A percentile compares a stretch with the other conserved stretches of the same genome.
These are phyloP conservation scores for Brachymystax lenok DNA, from an alignment of 2,797 vertebrate genomes.

Conservation along the genomic window DNA sequence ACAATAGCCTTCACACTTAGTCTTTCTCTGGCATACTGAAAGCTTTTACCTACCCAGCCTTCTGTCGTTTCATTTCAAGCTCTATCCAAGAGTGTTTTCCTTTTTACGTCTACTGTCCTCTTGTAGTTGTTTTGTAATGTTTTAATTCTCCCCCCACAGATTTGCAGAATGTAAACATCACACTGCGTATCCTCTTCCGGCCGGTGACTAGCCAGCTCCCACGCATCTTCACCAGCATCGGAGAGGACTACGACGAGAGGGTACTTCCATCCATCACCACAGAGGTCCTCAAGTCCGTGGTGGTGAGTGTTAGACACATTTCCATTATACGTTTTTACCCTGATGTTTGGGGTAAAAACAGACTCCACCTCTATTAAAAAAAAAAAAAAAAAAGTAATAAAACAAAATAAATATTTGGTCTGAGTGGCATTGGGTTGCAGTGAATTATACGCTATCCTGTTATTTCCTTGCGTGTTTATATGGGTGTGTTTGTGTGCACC, in stretches of 20 bases:
- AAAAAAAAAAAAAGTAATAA: not conserved
- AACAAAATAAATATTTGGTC: too few relatives aligned
- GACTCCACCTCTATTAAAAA: not conserved
- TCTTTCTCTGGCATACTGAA: not conserved
- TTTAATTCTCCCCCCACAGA: constrained; percentile 69
- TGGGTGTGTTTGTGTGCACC: not conserved
- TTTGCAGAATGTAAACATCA: constrained; percentile 98
- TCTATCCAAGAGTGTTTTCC: not conserved
- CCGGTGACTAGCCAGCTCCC: constrained; percentile 87
- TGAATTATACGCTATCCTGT: not conserved
- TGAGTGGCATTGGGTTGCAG: not conserved
- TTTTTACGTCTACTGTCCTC: not conserved
- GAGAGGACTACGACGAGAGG: constrained; percentile 95
- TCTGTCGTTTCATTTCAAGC: constrained; percentile 11
- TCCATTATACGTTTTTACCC: too few relatives aligned
- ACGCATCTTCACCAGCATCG: constrained; percentile 93
- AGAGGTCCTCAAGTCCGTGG: constrained; percentile 95
- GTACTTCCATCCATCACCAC: constrained; percentile 97
- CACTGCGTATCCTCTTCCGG: constrained; percentile 92
- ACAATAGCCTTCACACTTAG: not conserved
- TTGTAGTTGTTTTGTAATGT: not conserved
- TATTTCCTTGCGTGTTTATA: not conserved
- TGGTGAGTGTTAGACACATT: constrained; percentile 78
- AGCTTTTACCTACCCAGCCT: not conserved
- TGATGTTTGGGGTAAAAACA: not conserved